A percentile compares a stretch with the other conserved stretches of the same genome.
These are phyloP conservation scores for Dicentrarchus labrax DNA, from an alignment of 2,113 vertebrate genomes.

Conservation along the genomic window DNA sequence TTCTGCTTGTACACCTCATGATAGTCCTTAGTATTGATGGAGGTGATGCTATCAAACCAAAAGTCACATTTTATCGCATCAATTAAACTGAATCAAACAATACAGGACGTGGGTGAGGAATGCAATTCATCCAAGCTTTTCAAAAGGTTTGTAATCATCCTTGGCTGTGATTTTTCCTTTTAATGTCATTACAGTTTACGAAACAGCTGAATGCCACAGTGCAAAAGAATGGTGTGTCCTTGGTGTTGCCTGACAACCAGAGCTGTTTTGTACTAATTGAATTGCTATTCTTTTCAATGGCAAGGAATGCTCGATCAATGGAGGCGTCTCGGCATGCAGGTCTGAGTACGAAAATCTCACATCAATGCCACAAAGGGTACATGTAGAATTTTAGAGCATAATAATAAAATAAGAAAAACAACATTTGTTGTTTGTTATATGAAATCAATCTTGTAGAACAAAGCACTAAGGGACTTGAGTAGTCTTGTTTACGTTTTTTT, in stretches of 20 bases:
- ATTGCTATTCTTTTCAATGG: conserved; percentile 66
- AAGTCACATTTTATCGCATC: conserved; percentile 41
- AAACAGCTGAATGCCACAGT: conserved; percentile 68
- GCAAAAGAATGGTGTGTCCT: conserved; percentile 76
- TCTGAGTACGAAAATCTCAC: conserved; percentile 23
- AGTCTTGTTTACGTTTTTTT: not conserved
- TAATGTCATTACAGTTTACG: conserved; percentile 64
- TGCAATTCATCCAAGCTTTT: conserved; percentile 44
- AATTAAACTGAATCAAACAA: conserved; percentile 54
- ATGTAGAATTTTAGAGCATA: not conserved
- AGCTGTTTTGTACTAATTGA: conserved; percentile 74
- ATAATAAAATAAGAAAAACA: not conserved
- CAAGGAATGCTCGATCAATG: conserved; percentile 15
- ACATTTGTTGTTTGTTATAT: not conserved
- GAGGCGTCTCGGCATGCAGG: not conserved
- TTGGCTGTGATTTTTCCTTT: conserved; percentile 50
- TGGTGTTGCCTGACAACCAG: conserved; percentile 84
- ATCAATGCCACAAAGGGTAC: not conserved
- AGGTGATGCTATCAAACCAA: conserved; percentile 41
- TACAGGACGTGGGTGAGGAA: conserved; percentile 45
- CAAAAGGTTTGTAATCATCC: conserved; percentile 64
- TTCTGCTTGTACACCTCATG: not conserved
- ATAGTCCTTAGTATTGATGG: conserved; percentile 23
- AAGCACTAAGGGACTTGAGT: not conserved
- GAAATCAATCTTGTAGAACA: not conserved